Base-by-base conservation (phyloP, 1,140 invertebrate species). In the Rhysida immarginata region DNA sequence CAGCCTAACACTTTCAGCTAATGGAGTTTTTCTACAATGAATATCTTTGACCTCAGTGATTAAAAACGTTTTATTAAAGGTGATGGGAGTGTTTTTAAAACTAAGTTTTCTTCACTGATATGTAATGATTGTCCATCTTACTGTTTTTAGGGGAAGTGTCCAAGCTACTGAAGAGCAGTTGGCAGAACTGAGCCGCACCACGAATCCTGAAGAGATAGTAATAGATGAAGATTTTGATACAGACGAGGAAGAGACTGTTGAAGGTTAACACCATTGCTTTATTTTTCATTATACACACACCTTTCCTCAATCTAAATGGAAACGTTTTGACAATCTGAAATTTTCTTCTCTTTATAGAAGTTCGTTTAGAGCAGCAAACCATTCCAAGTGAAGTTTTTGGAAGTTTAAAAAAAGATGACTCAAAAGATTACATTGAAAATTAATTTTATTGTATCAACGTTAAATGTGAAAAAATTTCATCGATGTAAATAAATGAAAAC, bases 201-300 rank as follows among this genome's bases (percentile, higher is more conserved):
- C 81, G 29, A 96, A 96, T 80, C 92, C 92, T 18, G 92, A 95
- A 74, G 91, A 96, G 74, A 95, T 96, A 67, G 78, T 92, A 66
- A 85, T 96, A 67, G 87, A 84, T 65, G 80, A 82, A 66, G 87
- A 89, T 58, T 74, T 74, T 54, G 81, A 85, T 42, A 70, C 68
- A 70, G 52, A 54, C 57, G 46, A 44, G 27, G 43, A 35, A 16
- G 29, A 35, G 5, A 35, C 5, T 35, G 29, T 16, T 8, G 29
- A 35, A 35, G 29, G 29, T 35, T 8, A 29, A 44, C 1, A 29
- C 8, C 18, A 26, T 61, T n/a, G 58, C n/a, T 20, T 35, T 27
- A 1, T 21, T 18, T 18, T 23, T 24, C 18, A 26, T 27, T 18
- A 14, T 27, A 21, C 21, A 21, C 45, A 26, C 48, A 43, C 27